Percentiles rank a stretch among this genome's conserved stretches.
These are phyloP conservation scores for Coranthus polyacanthus DNA, from an alignment of 2,797 vertebrate genomes.

Conservation along the genomic window DNA sequence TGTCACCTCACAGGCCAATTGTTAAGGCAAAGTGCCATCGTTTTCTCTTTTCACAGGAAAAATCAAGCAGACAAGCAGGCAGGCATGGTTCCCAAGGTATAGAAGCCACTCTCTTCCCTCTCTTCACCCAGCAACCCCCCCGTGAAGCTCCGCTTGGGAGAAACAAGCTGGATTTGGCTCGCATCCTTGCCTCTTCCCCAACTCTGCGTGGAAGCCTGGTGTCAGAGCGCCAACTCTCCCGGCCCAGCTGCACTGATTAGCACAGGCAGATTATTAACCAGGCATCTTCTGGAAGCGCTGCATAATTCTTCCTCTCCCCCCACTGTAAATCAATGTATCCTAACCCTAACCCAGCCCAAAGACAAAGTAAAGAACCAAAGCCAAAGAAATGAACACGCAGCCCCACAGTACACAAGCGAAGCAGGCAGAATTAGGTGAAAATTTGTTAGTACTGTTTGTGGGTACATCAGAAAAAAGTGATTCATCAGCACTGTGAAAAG, in stretches of 20 bases:
- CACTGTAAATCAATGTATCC: slow-evolving; percentile 61
- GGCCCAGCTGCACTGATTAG: slow-evolving; percentile 91
- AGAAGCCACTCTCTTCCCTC: slow-evolving; percentile 71
- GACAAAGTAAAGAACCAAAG: slow-evolving; percentile 63
- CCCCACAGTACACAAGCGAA: slow-evolving; percentile 13
- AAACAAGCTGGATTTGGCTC: slow-evolving; percentile 90
- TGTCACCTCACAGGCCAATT: slow-evolving; percentile 82
- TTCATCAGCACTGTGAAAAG: slow-evolving; percentile 91
- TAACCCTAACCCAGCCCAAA: slow-evolving; percentile 79
- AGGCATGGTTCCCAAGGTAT: slow-evolving; percentile 70
- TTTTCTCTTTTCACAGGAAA: slow-evolving; percentile 67
- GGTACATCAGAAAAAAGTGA: slow-evolving; percentile 88
- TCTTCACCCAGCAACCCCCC: slow-evolving; percentile 43
- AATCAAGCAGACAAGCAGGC: slow-evolving; percentile 58
- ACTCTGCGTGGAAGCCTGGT: slow-evolving; percentile 82
- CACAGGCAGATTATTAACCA: slow-evolving; percentile 94
- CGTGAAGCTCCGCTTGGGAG: slow-evolving; percentile 77
- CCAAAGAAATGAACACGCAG: slow-evolving; percentile 50
- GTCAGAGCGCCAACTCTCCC: slow-evolving; percentile 88
- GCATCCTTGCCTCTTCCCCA: slow-evolving; percentile 81
- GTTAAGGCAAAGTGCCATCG: slow-evolving; percentile 71
- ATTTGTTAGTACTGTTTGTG: slow-evolving; percentile 85
- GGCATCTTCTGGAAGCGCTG: slow-evolving; percentile 87
- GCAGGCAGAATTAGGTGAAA: slow-evolving; percentile 47
- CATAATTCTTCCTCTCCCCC: slow-evolving; percentile 59